Evolutionary conservation across 2,888 invertebrate genomes (phyloP), one percentile per base, ranked within the genome.

Genomic region (Mesoligia furuncula): DNA sequence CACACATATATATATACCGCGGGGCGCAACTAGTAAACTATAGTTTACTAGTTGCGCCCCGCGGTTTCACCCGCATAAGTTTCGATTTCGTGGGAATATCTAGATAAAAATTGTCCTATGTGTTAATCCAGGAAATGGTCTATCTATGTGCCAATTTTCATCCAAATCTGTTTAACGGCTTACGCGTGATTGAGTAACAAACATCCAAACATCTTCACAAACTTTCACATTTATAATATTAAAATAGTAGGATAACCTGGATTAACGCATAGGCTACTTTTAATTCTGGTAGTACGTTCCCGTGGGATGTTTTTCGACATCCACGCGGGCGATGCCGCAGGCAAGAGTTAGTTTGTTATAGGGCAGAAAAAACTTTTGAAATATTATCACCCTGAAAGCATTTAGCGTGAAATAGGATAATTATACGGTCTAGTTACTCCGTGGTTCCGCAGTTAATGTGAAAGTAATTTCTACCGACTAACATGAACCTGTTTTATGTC

Each of bases 351-450:
- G 62, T 62, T 77, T 54, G 6, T 54, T 45, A 36, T 9, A 54
- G 17, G 15, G 36, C 24, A 17, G 65, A 36, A 68, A 69, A 57
- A 65, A 15, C 39, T 72, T 66, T 17, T n/a, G 31, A 66, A 59
- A 66, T 42, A 42, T 79, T 27, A 48, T 65, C 57, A 36, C 42
- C 51, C 27, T 51, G 59, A 79, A 66, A 79, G 65, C 73, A 72
- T 79, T 79, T 42, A 59, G 72, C 73, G 72, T 79, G 72, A 79
- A 79, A 73, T 79, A 42, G 51, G 65, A 66, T 59, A 45, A 45
- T 45, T 45, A 79, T 51, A 72, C 65, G 79, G 65, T 72, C 73
- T 66, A 66, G 48, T 72, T 66, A 8, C 42, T 59, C 31, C 11
- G 59, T 42, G 51, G 42, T 59, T 48, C 36, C 59, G 57, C 51